Percentiles rank a stretch among this genome's conserved stretches.
phyloP scores from a whole-genome alignment of 1,140 invertebrate species.

The Platyscapa corneri region DNA sequence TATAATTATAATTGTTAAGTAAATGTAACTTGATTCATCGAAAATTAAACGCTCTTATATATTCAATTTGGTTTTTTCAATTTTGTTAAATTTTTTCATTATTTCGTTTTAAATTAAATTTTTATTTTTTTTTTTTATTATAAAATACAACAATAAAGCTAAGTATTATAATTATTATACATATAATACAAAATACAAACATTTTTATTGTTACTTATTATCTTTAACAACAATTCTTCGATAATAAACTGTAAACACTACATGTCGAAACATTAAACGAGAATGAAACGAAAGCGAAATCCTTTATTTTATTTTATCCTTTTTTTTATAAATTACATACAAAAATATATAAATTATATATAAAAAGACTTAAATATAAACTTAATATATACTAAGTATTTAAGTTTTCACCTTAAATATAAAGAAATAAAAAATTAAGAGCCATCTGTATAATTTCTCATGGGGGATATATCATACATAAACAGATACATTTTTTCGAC shows the following conservation, averaged over 20 bases:
- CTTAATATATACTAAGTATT: too few relatives aligned
- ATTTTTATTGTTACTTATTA: conserved; percentile 49
- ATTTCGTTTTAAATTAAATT: conserved; percentile 51
- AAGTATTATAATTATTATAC: conserved; percentile 34
- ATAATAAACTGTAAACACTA: conserved; percentile 49
- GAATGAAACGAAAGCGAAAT: conserved; percentile 46
- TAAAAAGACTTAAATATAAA: conserved; percentile 41
- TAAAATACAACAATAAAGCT: conserved; percentile 9
- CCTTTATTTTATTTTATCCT: conserved; percentile 35
- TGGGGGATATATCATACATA: conserved; percentile 27
- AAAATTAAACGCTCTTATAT: conserved; percentile 70
- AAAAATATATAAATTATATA: conserved; percentile 45
- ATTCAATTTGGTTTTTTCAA: conserved; percentile 63
- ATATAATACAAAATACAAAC: conserved; percentile 40
- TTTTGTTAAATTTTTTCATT: conserved; percentile 51
- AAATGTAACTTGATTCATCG: conserved; percentile 67
- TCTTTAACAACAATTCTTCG: conserved; percentile 34
- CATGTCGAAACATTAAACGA: conserved; percentile 37
- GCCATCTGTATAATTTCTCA: conserved; percentile 25
- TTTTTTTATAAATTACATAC: too few relatives aligned
- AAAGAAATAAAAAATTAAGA: conserved; percentile 26
- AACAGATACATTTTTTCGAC: conserved; percentile 22
- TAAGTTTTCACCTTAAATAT: conserved; percentile 42
- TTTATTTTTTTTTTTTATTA: conserved; percentile 16
- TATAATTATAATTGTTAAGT: conserved; percentile 63